Evolutionary conservation across 2,797 vertebrate species (phyloP).

Genomic region (Epinephelus awoara): DNA sequence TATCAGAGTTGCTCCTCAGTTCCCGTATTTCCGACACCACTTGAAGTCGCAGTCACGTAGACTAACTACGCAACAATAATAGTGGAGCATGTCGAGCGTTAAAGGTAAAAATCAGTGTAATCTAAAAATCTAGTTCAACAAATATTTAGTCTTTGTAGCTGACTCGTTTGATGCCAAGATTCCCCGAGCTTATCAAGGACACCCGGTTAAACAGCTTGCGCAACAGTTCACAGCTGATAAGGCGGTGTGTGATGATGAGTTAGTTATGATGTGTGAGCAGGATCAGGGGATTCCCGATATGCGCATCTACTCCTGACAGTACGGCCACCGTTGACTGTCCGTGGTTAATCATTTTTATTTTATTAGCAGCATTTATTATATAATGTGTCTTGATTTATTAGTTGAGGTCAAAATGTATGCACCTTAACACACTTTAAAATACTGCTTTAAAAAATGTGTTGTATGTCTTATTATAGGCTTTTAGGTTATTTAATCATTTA

Average conservation of each 20-base stretch:
- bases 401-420: background rate
- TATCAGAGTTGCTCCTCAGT: background rate
- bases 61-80: background rate
- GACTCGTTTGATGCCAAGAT: background rate
- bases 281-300: conserved; percentile 14
- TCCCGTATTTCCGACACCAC: background rate
- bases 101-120: background rate
- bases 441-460: too few species aligned
- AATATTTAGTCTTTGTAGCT: background rate
- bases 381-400: background rate
- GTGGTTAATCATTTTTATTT: background rate
- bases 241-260: background rate
- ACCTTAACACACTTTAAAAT: too few species aligned
- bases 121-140: background rate
- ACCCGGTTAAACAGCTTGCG: background rate
- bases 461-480: too few species aligned
- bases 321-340: background rate
- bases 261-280: conserved; percentile 3
- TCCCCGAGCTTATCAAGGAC: background rate
- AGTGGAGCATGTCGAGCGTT: background rate
- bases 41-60: background rate
- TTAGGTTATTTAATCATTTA: too few species aligned
- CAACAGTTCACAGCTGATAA: background rate
- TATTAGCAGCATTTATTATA: background rate
- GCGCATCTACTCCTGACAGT: conserved; percentile 6